These are phyloP conservation scores for Psammodynastes pulverulentus DNA, from an alignment of 2,113 vertebrate species.

Conservation along the genomic window DNA sequence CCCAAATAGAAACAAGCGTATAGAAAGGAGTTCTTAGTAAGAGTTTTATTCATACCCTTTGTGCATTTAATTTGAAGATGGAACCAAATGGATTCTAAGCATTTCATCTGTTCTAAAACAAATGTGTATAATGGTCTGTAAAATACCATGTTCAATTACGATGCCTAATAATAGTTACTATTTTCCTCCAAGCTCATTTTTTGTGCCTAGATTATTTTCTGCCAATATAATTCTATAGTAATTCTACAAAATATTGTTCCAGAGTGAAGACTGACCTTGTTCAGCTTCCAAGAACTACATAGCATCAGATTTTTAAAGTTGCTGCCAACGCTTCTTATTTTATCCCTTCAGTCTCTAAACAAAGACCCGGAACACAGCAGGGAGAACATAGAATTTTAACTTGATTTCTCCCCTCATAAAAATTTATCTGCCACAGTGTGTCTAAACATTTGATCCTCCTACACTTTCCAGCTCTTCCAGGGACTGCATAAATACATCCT, in stretches of 20 bases:
- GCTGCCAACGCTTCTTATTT: not conserved
- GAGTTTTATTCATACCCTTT: not conserved
- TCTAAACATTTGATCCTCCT: not conserved
- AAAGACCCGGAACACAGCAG: not conserved
- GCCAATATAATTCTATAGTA: not conserved
- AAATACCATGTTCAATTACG: not conserved
- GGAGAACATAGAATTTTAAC: not conserved
- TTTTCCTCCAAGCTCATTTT: not conserved
- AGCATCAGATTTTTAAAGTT: not conserved
- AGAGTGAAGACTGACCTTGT: not conserved
- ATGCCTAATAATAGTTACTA: not conserved
- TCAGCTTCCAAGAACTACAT: not conserved
- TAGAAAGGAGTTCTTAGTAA: not conserved
- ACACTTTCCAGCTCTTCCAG: accelerated
- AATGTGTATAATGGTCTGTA: not conserved
- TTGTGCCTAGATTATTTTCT: not conserved
- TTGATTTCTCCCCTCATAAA: not conserved
- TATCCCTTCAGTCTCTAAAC: not conserved
- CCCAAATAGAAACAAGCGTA: not conserved
- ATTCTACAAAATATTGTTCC: not conserved
- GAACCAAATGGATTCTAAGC: not conserved
- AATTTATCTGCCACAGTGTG: accelerated
- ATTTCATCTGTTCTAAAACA: not conserved
- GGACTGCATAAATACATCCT: accelerated
- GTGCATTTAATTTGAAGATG: not conserved